A percentile compares a stretch with the other conserved stretches of the same genome.
Conservation (phyloP, 2,888 invertebrate species). For the Sminthurides aquaticus region DNA sequence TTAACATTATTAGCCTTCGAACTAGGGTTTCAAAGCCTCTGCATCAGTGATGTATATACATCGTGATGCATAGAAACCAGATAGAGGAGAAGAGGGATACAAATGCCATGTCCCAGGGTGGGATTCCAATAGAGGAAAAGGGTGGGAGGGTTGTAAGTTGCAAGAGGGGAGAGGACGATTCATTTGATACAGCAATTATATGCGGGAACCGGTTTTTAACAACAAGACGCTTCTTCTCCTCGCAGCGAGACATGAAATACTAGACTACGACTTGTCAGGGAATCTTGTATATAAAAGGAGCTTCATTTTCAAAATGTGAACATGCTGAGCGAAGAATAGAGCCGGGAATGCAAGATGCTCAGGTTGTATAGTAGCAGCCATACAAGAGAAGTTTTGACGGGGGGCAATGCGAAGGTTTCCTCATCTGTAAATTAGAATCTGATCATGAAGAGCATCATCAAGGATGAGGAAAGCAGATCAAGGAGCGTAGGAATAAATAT, state of each 20-base stretch:
- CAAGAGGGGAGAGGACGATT: slow-evolving; percentile 19
- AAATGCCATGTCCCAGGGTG: too few relatives aligned
- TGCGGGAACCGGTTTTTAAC: slow-evolving; percentile 23
- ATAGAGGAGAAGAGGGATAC: too few relatives aligned
- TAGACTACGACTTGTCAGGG: too few relatives aligned
- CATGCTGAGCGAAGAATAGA: neutral
- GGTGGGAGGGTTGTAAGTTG: neutral
- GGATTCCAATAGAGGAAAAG: slow-evolving; percentile 10
- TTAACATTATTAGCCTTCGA: too few relatives aligned
- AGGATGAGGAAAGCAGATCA: neutral
- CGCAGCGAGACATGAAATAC: neutral
- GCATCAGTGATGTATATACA: too few relatives aligned
- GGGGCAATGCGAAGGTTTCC: neutral
- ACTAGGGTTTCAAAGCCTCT: too few relatives aligned
- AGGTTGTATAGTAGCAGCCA: too few relatives aligned
- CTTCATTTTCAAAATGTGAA: neutral
- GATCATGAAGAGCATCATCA: neutral
- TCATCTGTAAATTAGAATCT: neutral
- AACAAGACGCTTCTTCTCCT: slow-evolving; percentile 6
- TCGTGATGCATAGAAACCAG: too few relatives aligned
- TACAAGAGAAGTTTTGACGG: too few relatives aligned
- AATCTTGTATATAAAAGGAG: neutral
- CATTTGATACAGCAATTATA: slow-evolving; percentile 34
- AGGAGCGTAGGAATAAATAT: neutral
- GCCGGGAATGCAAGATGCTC: neutral